Evolutionary conservation across 2,797 vertebrate genomes (phyloP), one percentile per base, ranked within the genome.

Genomic region (Poeciliopsis paucimaculata): DNA sequence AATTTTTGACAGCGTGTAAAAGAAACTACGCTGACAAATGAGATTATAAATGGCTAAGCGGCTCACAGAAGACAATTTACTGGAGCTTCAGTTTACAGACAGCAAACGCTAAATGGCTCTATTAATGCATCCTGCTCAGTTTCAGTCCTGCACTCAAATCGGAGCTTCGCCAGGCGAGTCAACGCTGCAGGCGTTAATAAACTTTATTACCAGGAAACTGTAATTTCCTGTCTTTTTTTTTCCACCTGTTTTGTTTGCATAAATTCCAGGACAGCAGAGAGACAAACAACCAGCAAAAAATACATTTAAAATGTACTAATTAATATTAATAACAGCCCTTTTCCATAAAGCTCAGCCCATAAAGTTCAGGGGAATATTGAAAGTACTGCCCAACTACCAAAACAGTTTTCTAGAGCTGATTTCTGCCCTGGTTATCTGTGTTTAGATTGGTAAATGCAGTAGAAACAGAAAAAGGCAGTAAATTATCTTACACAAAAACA

Each of bases 81-180:
- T 60, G 34, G 41, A 80, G 76, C 79, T 83, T 81, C 78, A 31
- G 71, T 82, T 82, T 57, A 75, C 75, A 78, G 31, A 77, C 36
- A 45, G 89, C 84, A 91, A 91, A 93, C 87, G 89, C 78, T 93
- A 81, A 94, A 93, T 94, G 89, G 41, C 64, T 83, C 86, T 87
- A 84, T 89, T 88, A 80, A 87, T 79, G 82, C 78, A 71, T 81
- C 78, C 23, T 77, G 88, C 85, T 86, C 64, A 15, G 77, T 75
- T 55, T 60, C 15, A 53, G 60, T 78, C 73, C 77, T 72, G 28
- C 28, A 23, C 73, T 49, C 76, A 81, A 76, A 82, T 2, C 70
- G 36, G 46, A 11, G 0, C 39, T 53, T 71, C 31, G 43, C 60
- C 60, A 36, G 60, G 15, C 60, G 12, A 64, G 31, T 34, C 13